These are phyloP conservation scores for Baryphthengus martii DNA, from an alignment of 2,113 vertebrate genomes.

Conservation along the genomic window DNA sequence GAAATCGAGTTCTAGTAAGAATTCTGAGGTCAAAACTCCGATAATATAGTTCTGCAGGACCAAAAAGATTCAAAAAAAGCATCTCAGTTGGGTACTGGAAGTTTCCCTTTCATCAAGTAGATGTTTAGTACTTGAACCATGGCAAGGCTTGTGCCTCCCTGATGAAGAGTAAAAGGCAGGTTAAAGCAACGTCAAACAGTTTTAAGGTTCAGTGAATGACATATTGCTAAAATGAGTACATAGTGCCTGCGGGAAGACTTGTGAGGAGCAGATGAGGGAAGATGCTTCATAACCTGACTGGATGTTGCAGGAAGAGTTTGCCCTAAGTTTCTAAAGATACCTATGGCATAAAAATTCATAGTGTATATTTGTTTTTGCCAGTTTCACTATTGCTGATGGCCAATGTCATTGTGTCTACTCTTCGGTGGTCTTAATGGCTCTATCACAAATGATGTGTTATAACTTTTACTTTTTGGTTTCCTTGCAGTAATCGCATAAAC, in stretches of 20 bases:
- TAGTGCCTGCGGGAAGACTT: not conserved
- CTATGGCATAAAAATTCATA: not conserved
- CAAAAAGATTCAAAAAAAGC: not conserved
- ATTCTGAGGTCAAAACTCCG: not conserved
- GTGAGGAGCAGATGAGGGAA: not conserved
- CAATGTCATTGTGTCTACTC: too few species aligned
- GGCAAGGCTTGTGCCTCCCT: not conserved
- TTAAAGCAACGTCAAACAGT: not conserved
- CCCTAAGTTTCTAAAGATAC: not conserved
- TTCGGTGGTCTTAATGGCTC: not conserved
- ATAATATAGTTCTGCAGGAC: not conserved
- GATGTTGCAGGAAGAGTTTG: not conserved
- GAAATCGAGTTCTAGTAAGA: not conserved
- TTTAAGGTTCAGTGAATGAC: not conserved
- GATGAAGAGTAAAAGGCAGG: not conserved
- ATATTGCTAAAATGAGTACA: not conserved
- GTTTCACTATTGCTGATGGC: not conserved
- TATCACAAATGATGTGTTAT: not conserved
- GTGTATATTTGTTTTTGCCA: not conserved
- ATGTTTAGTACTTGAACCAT: not conserved
- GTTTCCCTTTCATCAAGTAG: not conserved
- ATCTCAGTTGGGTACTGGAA: not conserved
- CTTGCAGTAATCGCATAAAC: not conserved
- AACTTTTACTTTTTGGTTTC: not conserved
- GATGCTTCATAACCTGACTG: not conserved